Evolutionary conservation across 2,888 invertebrate species (phyloP), one percentile per base, ranked within the genome.

Genomic region (Eristalis arbustorum): DNA sequence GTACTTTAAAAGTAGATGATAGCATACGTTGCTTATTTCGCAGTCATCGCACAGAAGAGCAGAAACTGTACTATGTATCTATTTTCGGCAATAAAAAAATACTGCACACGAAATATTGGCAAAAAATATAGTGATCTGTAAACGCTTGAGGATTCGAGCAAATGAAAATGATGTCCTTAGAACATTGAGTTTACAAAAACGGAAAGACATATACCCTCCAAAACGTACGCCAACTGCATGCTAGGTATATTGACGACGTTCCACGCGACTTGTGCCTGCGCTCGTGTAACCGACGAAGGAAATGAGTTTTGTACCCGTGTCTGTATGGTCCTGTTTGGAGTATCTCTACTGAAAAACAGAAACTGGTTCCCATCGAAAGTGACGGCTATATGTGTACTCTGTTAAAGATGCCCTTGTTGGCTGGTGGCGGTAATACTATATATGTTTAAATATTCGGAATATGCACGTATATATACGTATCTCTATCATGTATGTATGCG

Each of bases 271-370:
- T 80, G 80, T 71, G 67, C 62, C 63, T 72, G 74, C 64, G 49
- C 69, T 63, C 57, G 75, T 74, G 74, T 79, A 87, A 83, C 87
- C 87, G 74, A 87, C 87, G 75, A 79, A 78, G 83, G 83, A 87
- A 79, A 83, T 87, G 83, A 83, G 78, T 78, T 87, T 75, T 79
- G 83, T 87, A 87, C 79, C 83, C 75, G 42, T 71, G 62, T 37
- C 74, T 77, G 57, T 82, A 78, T 57, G 82, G 59, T 62, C 63
- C 62, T 71, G 63, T 56, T 66, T 34, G 62, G 62, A 66, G 49
- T 56, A 25, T 49, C 62, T 74, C 42, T 28, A 14, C 23, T 22
- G 18, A 40, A 40, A 77, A 67, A 83, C 18, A 77, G 34, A 57
- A 83, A 74, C n/a, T n/a, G n/a, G 66, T 67, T 63, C 37, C 67